Conservation (phyloP, 2,888 invertebrate species). For the Dryocosmus kuriphilus region DNA sequence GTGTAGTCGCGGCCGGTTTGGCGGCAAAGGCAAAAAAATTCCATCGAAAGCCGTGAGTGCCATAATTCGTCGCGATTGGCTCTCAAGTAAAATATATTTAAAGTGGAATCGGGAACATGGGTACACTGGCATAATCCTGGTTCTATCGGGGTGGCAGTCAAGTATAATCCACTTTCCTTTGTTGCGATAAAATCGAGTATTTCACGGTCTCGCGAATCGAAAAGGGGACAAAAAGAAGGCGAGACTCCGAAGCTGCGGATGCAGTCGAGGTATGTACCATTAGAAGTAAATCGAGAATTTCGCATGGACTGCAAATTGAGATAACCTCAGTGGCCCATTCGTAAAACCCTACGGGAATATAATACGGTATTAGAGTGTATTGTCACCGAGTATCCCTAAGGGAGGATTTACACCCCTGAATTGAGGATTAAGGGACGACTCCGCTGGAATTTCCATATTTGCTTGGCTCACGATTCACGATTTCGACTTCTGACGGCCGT, state of each 20-base stretch:
- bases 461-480: slow-evolving; percentile 45
- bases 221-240: slow-evolving; percentile 18
- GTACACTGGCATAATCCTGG: slow-evolving; percentile 14
- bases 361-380: slow-evolving; percentile 72
- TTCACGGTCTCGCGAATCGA: slow-evolving; percentile 20
- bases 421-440: slow-evolving; percentile 69
- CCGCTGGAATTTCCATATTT: slow-evolving; percentile 66
- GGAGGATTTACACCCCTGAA: slow-evolving; percentile 71
- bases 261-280: slow-evolving; percentile 6
- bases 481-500: slow-evolving; percentile 40
- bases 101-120: slow-evolving; percentile 4
- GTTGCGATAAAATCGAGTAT: slow-evolving; percentile 35
- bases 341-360: slow-evolving; percentile 59
- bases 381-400: slow-evolving; percentile 64
- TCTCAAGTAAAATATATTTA: slow-evolving; percentile 26
- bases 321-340: slow-evolving; percentile 64
- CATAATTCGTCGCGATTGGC: neutral
- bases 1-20: neutral
- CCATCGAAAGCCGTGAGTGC: neutral
- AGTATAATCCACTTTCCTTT: slow-evolving; percentile 37
- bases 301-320: slow-evolving; percentile 71
- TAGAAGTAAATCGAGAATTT: slow-evolving; percentile 57
- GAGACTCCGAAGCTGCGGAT: slow-evolving; percentile 19
- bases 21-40: slow-evolving; percentile 1
- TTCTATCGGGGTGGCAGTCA: neutral